Base-by-base conservation (phyloP, 2,113 vertebrate genomes). In the Thryonomys swinderianus region DNA sequence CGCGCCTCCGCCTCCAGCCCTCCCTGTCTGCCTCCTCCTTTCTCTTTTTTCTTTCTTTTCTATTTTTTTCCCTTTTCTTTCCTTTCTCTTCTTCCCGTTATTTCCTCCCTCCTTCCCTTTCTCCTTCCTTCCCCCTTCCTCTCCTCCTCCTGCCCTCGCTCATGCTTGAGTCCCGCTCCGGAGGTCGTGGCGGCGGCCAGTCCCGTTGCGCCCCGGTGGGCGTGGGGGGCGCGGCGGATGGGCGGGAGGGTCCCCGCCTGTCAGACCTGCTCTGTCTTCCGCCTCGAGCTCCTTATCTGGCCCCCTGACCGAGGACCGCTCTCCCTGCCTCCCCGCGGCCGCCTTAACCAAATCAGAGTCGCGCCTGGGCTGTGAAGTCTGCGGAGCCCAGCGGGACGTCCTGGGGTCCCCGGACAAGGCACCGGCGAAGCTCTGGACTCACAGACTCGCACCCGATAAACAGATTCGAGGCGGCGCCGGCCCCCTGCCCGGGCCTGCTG, bases 201-300 rank as follows among this genome's bases (percentile, higher is more conserved):
- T 53, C 51, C 7, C 13, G 7, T 13, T 53, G 51, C 51, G 51
- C 51, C 51, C 51, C 51, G 51, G 51, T 53, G 51, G 7, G 51
- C 51, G 7, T 53, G 51, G 51, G 51, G 51, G 51, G 51, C 51
- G 7, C 51, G 51, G 13, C 13, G 7, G 51, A 53, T 55, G 9
- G 37, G 74, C 67, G 40, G 90, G 76, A 71, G 71, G 64, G 55
- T 66, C 76, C 42, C 88, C 97, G 9, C 92, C 93, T 97, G 97
- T 97, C 97, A 96, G 92, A 96, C 96, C 96, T 93, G 76, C 94
- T 69, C 95, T 95, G 88, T 94, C 93, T 91, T 93, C 91, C 83
- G 48, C 82, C 79, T 34, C 97, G 97, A 93, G 6, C 95, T 94
- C 93, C 96, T 98, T 98, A 98, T 98, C 98, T 98, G 94, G 97